These are phyloP conservation scores for Erpobdella octoculata DNA, from an alignment of 2,888 invertebrate genomes.

Conservation along the genomic window DNA sequence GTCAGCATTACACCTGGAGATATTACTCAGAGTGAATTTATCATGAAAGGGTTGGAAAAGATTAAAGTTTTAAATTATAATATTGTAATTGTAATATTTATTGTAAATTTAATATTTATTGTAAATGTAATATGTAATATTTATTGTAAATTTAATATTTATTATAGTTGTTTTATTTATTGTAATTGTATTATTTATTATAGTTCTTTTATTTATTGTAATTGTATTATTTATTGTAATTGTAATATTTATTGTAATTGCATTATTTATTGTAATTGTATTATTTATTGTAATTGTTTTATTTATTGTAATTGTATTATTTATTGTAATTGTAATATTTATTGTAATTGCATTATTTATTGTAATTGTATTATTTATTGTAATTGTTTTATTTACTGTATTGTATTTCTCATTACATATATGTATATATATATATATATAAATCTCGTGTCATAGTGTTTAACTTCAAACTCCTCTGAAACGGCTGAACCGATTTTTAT, in stretches of 20 bases:
- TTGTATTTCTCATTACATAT: too few relatives aligned
- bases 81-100: neutral
- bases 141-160: neutral
- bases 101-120: too few relatives aligned
- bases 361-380: neutral
- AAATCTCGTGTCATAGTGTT: too few relatives aligned
- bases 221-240: too few relatives aligned
- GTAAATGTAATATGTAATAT: too few relatives aligned
- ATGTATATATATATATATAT: too few relatives aligned
- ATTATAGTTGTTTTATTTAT: neutral
- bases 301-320: too few relatives aligned
- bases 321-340: neutral
- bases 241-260: too few relatives aligned
- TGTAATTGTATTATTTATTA: neutral
- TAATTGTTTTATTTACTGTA: neutral
- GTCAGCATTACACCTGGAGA: neutral
- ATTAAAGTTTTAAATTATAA: neutral
- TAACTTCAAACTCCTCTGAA: too few relatives aligned
- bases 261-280: too few relatives aligned
- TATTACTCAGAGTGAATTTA: neutral
- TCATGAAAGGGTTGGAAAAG: conserved; percentile 2
- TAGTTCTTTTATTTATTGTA: neutral
- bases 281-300: too few relatives aligned
- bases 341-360: neutral
- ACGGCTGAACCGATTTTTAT: too few relatives aligned